phyloP scores from a whole-genome alignment of 2,888 invertebrate species.

The Hartigia nigra region DNA sequence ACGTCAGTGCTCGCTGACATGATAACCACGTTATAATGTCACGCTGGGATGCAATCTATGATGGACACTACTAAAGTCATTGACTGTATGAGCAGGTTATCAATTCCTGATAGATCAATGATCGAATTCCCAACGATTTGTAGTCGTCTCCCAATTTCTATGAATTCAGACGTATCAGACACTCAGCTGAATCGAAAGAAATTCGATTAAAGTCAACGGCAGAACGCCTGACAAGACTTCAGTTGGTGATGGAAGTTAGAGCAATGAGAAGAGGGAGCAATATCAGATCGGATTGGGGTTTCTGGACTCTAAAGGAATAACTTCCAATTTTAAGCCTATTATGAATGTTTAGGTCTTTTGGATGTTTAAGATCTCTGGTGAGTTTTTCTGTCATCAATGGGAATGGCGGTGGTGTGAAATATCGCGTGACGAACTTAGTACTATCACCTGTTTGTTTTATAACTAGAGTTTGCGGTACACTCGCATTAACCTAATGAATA shows the following conservation, averaged over 20 bases:
- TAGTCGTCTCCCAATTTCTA: not conserved
- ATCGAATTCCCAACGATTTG: not conserved
- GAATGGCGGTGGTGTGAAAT: not conserved
- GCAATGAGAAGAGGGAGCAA: not conserved
- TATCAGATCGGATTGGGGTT: not conserved
- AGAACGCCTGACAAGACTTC: not conserved
- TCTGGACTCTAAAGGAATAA: not conserved
- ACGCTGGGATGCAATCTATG: not conserved
- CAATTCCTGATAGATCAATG: not conserved
- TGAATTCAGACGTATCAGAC: not conserved
- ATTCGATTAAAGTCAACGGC: not conserved
- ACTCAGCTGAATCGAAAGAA: not conserved
- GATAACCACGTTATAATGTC: not conserved
- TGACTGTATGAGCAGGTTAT: not conserved
- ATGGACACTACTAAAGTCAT: not conserved
- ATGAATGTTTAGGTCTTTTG: not conserved
- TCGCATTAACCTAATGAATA: constrained; percentile 4
- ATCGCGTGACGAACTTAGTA: not conserved
- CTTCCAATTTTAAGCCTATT: not conserved
- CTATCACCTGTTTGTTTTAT: not conserved
- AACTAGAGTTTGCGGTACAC: not conserved
- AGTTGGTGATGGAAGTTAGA: not conserved
- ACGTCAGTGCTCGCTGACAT: not conserved
- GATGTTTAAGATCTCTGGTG: not conserved
- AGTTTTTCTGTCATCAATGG: not conserved